phyloP scores from a whole-genome alignment of 2,797 vertebrate species.

The Phyllotis vaccarum region DNA sequence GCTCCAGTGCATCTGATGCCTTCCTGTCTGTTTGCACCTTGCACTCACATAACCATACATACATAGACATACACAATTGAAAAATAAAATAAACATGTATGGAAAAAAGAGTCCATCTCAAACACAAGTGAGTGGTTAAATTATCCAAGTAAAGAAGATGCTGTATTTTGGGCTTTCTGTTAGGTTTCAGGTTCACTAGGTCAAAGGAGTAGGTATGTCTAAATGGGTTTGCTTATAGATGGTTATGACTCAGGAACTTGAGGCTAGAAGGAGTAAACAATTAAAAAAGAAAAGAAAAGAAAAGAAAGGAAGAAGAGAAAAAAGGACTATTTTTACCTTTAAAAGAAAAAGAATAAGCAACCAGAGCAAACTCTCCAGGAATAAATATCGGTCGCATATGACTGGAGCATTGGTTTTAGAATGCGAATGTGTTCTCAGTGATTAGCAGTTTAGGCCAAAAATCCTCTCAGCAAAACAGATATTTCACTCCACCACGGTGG shows the following conservation, averaged over 20 bases:
- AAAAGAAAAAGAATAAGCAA: constrained; percentile 36
- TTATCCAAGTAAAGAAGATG: neutral
- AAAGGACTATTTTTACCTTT: constrained; percentile 4
- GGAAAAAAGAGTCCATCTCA: neutral
- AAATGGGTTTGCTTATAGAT: neutral
- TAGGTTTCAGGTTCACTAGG: constrained; percentile 1
- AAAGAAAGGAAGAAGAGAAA: neutral
- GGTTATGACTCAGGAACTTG: neutral
- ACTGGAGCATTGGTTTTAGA: neutral
- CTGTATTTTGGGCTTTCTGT: neutral
- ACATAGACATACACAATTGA: neutral
- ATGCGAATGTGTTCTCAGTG: constrained; percentile 55
- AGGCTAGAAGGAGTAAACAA: neutral
- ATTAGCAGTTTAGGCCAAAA: constrained; percentile 60
- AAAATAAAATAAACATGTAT: neutral
- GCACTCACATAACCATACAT: neutral
- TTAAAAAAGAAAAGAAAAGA: neutral
- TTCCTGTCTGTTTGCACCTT: neutral
- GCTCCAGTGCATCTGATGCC: neutral
- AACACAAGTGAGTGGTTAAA: neutral
- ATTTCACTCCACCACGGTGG: constrained; percentile 48
- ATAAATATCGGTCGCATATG: constrained; percentile 31
- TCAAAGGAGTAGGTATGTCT: constrained; percentile 1
- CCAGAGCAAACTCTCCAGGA: constrained; percentile 32
- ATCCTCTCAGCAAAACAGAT: constrained; percentile 52